Percentiles rank a stretch among this genome's conserved stretches.
Conservation (phyloP, 2,888 invertebrate species). For the Drosophila austrosaltans region DNA sequence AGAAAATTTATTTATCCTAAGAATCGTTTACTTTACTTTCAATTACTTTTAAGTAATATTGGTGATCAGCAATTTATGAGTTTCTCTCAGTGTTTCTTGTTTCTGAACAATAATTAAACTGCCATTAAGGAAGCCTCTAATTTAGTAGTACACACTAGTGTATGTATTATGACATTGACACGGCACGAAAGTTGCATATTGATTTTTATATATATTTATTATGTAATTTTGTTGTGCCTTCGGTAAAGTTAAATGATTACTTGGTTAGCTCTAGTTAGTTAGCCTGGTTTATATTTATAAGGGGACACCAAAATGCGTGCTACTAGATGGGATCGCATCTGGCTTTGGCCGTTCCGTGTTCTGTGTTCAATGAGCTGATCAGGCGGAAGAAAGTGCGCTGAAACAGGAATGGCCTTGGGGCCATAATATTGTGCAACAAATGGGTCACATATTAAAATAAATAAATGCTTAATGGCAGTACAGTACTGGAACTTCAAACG, state of each 20-base stretch:
- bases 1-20: no score
- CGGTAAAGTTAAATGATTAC: conserved; percentile 1
- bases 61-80: no score
- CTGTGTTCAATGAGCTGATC: conserved; percentile 70
- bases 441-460: conserved; percentile 45
- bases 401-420: conserved; percentile 27
- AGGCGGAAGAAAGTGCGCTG: conserved; percentile 65
- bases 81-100: neutral
- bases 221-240: neutral
- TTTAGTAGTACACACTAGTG: neutral
- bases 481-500: conserved; percentile 48
- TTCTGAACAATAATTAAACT: neutral
- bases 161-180: neutral
- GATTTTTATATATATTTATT: conserved; percentile 56
- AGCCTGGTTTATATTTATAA: conserved; percentile 26
- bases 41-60: no score
- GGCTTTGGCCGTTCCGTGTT: conserved; percentile 30
- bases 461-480: conserved; percentile 43
- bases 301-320: conserved; percentile 54
- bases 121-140: conserved; percentile 5
- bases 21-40: no score
- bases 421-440: conserved; percentile 53
- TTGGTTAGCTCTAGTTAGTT: conserved; percentile 31
- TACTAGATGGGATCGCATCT: neutral
- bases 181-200: conserved; percentile 52